phyloP scores from a whole-genome alignment of 2,888 invertebrate species.

The Agrochola circellaris region DNA sequence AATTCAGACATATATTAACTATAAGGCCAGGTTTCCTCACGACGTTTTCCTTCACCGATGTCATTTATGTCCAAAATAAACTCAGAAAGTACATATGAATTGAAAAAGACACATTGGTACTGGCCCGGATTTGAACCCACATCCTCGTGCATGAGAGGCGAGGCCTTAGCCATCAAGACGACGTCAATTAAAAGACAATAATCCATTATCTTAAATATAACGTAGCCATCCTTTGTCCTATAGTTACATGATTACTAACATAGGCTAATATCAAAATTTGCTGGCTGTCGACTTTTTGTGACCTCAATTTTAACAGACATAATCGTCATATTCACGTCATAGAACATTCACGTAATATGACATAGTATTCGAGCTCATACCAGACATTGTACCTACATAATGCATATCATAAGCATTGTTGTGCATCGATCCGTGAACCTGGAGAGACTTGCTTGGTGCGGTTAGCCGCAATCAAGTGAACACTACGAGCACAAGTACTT shows the following conservation, averaged over 20 bases:
- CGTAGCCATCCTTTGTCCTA: background rate
- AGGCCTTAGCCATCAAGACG: too few species aligned
- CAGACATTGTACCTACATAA: slow-evolving; percentile 38
- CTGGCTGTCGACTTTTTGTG: background rate
- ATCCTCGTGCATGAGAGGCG: too few species aligned
- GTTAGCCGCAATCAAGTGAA: slow-evolving; percentile 67
- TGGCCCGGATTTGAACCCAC: too few species aligned
- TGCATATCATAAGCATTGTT: slow-evolving; percentile 54
- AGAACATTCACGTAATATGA: slow-evolving; percentile 4
- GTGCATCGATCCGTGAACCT: slow-evolving; percentile 60
- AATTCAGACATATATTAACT: too few species aligned
- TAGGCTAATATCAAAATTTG: background rate
- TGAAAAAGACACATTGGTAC: too few species aligned
- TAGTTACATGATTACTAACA: background rate
- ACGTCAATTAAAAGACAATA: slow-evolving; percentile 6
- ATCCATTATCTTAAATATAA: background rate
- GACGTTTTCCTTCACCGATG: too few species aligned
- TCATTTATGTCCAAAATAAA: too few species aligned
- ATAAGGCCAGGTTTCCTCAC: too few species aligned
- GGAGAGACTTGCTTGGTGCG: slow-evolving; percentile 49
- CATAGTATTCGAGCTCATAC: slow-evolving; percentile 22
- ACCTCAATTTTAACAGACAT: background rate
- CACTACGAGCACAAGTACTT: slow-evolving; percentile 54
- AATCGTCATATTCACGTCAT: background rate
- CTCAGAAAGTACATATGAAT: too few species aligned